A percentile compares a stretch with the other conserved stretches of the same genome.
phyloP scores from a whole-genome alignment of 2,797 vertebrate species.

The Phoxinus dragarum region DNA sequence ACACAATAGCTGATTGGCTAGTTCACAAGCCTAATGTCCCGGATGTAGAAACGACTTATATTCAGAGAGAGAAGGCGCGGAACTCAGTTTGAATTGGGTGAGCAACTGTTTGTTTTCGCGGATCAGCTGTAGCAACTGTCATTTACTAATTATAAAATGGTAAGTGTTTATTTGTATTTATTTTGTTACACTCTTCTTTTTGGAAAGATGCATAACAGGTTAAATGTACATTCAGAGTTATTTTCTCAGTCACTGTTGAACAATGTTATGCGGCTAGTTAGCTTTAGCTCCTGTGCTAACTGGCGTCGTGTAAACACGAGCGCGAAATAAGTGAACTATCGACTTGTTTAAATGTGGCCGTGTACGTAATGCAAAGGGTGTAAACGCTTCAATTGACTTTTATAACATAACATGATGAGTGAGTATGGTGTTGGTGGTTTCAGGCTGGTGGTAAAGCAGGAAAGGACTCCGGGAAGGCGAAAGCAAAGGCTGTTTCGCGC shows the following conservation, averaged over 20 bases:
- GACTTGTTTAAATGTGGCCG: background rate
- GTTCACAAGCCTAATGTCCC: conserved; percentile 57
- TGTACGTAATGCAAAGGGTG: too few species aligned
- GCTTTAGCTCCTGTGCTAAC: conserved; percentile 29
- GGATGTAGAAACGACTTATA: conserved; percentile 68
- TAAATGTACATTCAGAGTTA: background rate
- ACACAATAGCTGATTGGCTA: conserved; percentile 62
- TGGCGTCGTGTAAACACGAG: background rate
- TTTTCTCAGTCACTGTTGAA: background rate
- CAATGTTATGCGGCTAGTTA: background rate
- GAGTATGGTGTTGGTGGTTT: background rate
- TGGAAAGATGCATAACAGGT: accelerated
- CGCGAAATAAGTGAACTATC: background rate
- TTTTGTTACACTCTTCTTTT: background rate
- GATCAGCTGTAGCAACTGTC: background rate
- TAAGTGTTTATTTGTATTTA: conserved; percentile 46
- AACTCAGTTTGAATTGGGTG: conserved; percentile 65
- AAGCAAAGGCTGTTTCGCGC: conserved; percentile 95
- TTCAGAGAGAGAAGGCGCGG: conserved; percentile 62
- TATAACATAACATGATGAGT: too few species aligned
- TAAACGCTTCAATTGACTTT: too few species aligned
- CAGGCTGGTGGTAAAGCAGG: conserved; percentile 96
- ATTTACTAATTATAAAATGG: conserved; percentile 35
- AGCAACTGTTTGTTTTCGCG: background rate
- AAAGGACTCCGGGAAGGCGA: conserved; percentile 95